Base-by-base conservation (phyloP, 2,113 vertebrate species). In the Toxostoma redivivum region DNA sequence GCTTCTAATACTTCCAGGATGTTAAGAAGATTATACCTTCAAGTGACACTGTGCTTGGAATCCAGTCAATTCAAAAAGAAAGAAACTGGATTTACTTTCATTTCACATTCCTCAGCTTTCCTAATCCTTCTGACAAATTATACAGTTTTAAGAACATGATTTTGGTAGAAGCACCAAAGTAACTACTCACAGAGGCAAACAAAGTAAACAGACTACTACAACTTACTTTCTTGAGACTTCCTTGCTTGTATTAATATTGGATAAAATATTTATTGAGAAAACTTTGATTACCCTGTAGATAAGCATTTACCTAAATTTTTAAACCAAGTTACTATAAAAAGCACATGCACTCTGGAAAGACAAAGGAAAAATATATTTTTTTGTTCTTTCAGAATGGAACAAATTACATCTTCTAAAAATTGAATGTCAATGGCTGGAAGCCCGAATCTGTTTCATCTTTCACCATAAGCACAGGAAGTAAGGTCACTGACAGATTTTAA, bases 401-500 rank as follows among this genome's bases (percentile, higher is more conserved):
- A 86, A 90, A 93, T 96, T 93, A 93, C 76, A 70, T 92, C 90
- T 86, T 91, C 86, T 83, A 86, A 92, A 95, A 95, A 90, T 35
- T 90, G 61, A 74, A 90, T 37, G 66, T 80, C 82, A 74, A 23
- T 92, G 95, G 93, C 95, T 97, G 64, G 88, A 85, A 93, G 96
- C 97, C 94, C 80, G 90, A 95, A 93, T 91, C 53, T 81, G 72
- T 84, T 96, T 94, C 93, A 95, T 95, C 95, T 93, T 95, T 81
- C 72, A 61, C 61, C 53, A 47, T 86, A 90, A 86, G 69, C 69
- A 86, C 92, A 95, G 96, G 88, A 96, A 96, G 92, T 94, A 97
- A 97, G 93, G 92, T 94, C 92, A 92, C 79, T 65, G 69, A 93
- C 90, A 94, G 72, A 74, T 92, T 94, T 89, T 97, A 97, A 97